These are phyloP conservation scores for Sula dactylatra DNA, from an alignment of 2,113 vertebrate genomes.

Conservation along the genomic window DNA sequence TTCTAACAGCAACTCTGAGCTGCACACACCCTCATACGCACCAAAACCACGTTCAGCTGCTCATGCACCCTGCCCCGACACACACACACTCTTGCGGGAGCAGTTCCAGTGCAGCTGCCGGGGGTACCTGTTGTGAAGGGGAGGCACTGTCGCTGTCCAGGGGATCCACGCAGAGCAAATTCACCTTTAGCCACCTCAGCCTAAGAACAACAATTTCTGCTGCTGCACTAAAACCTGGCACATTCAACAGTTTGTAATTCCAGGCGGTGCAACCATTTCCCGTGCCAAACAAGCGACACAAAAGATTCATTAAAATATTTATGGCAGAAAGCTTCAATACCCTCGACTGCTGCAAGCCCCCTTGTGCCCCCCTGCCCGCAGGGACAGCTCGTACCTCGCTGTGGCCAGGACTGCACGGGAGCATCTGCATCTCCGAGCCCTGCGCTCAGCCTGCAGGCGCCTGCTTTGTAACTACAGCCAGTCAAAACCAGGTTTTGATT, in stretches of 20 bases:
- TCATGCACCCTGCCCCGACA: not conserved
- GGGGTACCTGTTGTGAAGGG: not conserved
- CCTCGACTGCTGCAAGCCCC: not conserved
- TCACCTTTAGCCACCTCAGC: not conserved
- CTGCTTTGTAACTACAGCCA: not conserved
- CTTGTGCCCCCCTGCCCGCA: fast-evolving
- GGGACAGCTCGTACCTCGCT: not conserved
- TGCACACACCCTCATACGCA: fast-evolving
- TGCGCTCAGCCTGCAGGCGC: not conserved
- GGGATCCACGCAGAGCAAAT: not conserved
- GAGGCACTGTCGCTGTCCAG: not conserved
- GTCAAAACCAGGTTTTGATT: not conserved
- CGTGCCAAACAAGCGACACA: fast-evolving
- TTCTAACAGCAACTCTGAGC: not conserved
- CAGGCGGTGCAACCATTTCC: not conserved
- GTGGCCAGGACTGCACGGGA: fast-evolving
- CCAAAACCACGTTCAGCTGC: not conserved
- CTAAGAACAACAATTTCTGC: not conserved
- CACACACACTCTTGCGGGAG: fast-evolving
- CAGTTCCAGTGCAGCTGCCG: fast-evolving
- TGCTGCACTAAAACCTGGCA: not conserved
- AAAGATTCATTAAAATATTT: constrained; percentile 10
- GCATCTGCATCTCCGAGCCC: not conserved
- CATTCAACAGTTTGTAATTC: not conserved
- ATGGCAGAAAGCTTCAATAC: not conserved